Base-by-base conservation (phyloP, 1,140 invertebrate species). In the Drosophila oshimai region DNA sequence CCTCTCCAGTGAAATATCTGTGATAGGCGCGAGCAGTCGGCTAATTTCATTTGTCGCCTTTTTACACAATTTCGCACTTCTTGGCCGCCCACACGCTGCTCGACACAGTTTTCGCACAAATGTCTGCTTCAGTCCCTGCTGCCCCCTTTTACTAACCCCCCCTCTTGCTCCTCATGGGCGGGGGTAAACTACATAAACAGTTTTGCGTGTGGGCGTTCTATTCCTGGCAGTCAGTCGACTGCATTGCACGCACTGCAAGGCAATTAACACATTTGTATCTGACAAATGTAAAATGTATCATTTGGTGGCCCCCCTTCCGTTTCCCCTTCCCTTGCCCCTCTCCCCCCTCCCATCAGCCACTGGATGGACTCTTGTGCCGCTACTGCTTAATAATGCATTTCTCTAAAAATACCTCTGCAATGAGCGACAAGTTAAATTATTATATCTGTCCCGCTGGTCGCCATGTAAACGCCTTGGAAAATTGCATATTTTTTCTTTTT, bases 231-330 rank as follows among this genome's bases (percentile, higher is more conserved):
- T n/a, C 71, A 51, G 20, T n/a, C 15, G 47, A 33, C 5, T 17
- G 58, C 53, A 62, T 24, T 39, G 58, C 58, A 87, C 67, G 81
- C 80, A 80, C 51, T 72, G 76, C 55, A 45, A 70, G 67, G 75
- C 80, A 84, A 84, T 84, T 84, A 84, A 86, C 80, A 87, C 81
- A 80, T 86, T 87, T 86, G 81, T 87, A 86, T 86, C 80, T 86
- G 80, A 87, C 80, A 86, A 87, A 86, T 86, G 75, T 61, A 86
- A 79, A 75, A 57, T 84, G 74, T 74, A 83, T 83, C 79, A 86
- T 64, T 64, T 24, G 61, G 39, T 55, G 65, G 39, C 50, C 26
- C 13, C 26, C 15, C 31, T 22, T 42, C 33, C 53, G 33, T 68
- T 72, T 60, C 39, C 64, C 47, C 69, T n/a, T 74, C 60, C 73